Base-by-base conservation (phyloP, 2,797 vertebrate genomes). In the Microctenopoma lineatum region DNA sequence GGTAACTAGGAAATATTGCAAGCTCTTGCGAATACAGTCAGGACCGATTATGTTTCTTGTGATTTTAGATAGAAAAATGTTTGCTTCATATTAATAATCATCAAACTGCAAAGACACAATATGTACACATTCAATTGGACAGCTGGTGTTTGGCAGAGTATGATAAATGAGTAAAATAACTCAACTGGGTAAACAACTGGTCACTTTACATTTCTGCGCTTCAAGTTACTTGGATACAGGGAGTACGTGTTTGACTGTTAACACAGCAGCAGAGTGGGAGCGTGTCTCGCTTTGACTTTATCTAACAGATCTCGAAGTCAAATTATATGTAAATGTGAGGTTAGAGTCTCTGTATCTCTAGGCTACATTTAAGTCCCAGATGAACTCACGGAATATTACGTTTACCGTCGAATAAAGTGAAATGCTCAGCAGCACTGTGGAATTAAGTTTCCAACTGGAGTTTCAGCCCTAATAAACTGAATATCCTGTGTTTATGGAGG, bases 331-430 rank as follows among this genome's bases (percentile, higher is more conserved):
- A 52, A 68, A 71, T 66, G 14, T 25, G 34, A 75, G 15, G 42
- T 46, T 58, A 53, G 60, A 80, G 52, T 45, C 7, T 61, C 15
- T 80, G 55, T 50, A 41, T 82, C 72, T 77, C 50, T 11, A 42
- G 80, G 67, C 62, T 46, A 63, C 68, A 59, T 70, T 54, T 46
- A 67, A 70, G 63, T 59, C 69, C 66, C 77, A 69, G 62, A 69
- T 80, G 66, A 61, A 66, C 75, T 73, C 38, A 25, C 25, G 47
- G 36, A 84, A 68, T 81, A 73, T 81, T 75, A 75, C 59, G 66
- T 57, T 63, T 73, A 59, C 60, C 61, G 57, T 70, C 57, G 80
- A 82, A 81, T 78, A 67, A 84, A 81, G 58, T 67, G 64, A 70
- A 69, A 70, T 63, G 41, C 67, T 85, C 69, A 38, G 64, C 64